Evolutionary conservation across 2,888 invertebrate genomes (phyloP), one percentile per base, ranked within the genome.

Genomic region (Linnaemya vulpina): DNA sequence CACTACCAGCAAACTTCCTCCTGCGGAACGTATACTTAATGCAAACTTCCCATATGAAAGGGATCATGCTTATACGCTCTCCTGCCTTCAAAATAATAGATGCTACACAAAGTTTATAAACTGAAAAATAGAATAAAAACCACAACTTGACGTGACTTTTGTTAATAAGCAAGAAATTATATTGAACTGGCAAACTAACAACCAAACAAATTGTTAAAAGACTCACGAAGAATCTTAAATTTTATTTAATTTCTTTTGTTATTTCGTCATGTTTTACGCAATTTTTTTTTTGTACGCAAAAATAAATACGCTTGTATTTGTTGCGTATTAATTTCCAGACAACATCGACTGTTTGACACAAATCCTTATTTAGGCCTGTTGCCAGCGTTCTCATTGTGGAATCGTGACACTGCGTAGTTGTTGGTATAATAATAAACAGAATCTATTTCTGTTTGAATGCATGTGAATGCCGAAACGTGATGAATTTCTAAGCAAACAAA

Each of bases 381-480:
- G 30, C 20, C 51, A 62, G 8, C 22, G n/a, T 62, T 60, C 49
- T 1, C 25, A 11, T 58, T 58, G 22, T 35, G 13, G 55, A 46
- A 46, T 58, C 75, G 75, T 75, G 65, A 65, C 65, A 75, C 65
- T 65, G 65, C 55, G 58, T 76, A 8, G 13, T 53, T 43, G 30
- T 46, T 7, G 4, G 15, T 13, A 25, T 38, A 20, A 35, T 49
- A 38, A 22, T 10, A 22, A 53, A 35, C 3, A 7, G 17, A 43
- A 40, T 43, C 55, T 58, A 58, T 63, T 35, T 17, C 2, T 9
- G 11, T 30, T 35, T n/a, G 55, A 30, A 67, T 46, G 30, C 30
- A 30, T 30, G 30, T 67, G 67, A 67, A 77, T 73, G 43, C 71
- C 35, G 71, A 77, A 77, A 82, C 82, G 76, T 82, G 76, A 82